Percentiles rank a stretch among this genome's conserved stretches.
Evolutionary conservation across 1,140 invertebrate genomes (phyloP).

Genomic region (Cydia amplana): DNA sequence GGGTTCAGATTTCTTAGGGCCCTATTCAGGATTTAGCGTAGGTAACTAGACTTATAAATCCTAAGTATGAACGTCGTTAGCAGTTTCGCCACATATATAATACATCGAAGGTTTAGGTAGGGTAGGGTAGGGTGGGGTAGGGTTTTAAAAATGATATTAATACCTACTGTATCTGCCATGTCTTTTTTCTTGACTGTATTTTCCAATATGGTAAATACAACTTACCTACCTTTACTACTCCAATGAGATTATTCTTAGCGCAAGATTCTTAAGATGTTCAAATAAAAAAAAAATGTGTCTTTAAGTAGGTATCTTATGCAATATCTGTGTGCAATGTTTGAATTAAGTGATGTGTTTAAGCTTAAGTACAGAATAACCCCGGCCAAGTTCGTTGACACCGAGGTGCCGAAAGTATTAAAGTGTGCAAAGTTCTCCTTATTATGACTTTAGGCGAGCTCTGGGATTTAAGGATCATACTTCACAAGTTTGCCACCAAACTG

Average conservation of each 20-base stretch:
- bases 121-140: no score
- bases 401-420: conserved; percentile 6
- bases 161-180: no score
- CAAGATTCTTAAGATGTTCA: no score
- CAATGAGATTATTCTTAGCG: no score
- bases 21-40: neutral
- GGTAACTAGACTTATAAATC: neutral
- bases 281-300: no score
- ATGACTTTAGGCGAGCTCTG: neutral
- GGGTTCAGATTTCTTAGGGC: conserved; percentile 39
- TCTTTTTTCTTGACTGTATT: no score
- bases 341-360: neutral
- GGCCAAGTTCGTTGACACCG: conserved; percentile 11
- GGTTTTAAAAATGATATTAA: no score
- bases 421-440: conserved; percentile 12
- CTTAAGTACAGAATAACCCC: neutral
- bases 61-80: neutral
- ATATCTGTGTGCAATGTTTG: neutral
- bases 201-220: no score
- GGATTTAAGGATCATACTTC: conserved; percentile 21
- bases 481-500: neutral
- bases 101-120: no score
- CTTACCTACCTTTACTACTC: no score
- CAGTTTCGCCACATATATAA: neutral
- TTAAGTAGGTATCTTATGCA: no score